Base-by-base conservation (phyloP, 2,888 invertebrate genomes). In the Drosophila helvetica region DNA sequence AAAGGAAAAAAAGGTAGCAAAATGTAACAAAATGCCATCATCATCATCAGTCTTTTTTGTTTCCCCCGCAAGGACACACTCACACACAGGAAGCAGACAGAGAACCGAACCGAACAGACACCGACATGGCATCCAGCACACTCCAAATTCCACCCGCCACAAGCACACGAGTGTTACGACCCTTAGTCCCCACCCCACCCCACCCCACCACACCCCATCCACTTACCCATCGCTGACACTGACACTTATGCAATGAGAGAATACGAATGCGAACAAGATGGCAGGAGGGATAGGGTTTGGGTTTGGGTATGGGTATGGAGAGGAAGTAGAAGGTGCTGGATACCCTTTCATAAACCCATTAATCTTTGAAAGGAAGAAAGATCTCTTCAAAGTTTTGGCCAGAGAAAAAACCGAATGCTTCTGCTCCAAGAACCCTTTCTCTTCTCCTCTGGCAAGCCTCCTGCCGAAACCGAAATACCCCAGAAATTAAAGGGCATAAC, bases 1-100 rank as follows among this genome's bases (percentile, higher is more conserved):
- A 27, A 71, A 74, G n/a, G n/a, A 25, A 27, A 71, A 74, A 53
- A 80, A 80, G 68, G 78, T 78, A 74, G 71, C 42, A 58, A 65
- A 51, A 75, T 63, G 77, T 80, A 78, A 80, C 81, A 78, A 80
- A 81, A 82, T 86, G 81, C 85, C 79, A 86, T 86, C 87, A 80
- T 80, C 80, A 86, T 82, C 81, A 86, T 82, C 87, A 77, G 82
- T 74, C 79, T 82, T 80, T 74, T 57, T 59, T 71, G 59, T 56
- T 70, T 74, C 68, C 67, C 81, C 73, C 73, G 65, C 81, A 84
- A 84, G 85, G 77, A 74, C 70, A 59, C 43, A 25, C 52, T 18
- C 15, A 43, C 45, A 70, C 25, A 15, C 53, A 78, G 78, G 77
- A 78, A 80, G 77, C n/a, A 19, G 46, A 56, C n/a, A n/a, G 33